These are phyloP conservation scores for Dissostichus mawsoni DNA, from an alignment of 2,113 vertebrate genomes.

Conservation along the genomic window DNA sequence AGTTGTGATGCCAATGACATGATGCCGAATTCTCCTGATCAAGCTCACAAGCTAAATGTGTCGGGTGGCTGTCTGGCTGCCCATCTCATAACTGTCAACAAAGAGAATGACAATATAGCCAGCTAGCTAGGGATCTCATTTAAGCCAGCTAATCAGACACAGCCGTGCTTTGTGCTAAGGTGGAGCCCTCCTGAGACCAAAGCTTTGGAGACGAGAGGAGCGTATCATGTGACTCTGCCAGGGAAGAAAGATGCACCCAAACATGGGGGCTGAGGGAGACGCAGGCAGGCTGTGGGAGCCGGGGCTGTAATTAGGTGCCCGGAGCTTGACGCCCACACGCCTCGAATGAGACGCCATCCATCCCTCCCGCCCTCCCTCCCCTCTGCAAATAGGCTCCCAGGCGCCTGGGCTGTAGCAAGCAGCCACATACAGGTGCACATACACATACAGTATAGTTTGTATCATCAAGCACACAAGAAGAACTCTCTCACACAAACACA, in stretches of 20 bases:
- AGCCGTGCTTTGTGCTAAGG: conserved; percentile 55
- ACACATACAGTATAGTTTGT: background rate
- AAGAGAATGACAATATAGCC: conserved; percentile 66
- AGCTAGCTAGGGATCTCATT: conserved; percentile 76
- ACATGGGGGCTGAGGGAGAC: conserved; percentile 71
- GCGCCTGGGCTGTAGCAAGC: conserved; percentile 36
- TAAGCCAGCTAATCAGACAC: conserved; percentile 72
- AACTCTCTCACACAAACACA: background rate
- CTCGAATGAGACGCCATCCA: conserved; percentile 61
- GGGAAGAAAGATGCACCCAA: conserved; percentile 78
- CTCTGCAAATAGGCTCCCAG: conserved; percentile 59
- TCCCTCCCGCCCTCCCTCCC: conserved; percentile 53
- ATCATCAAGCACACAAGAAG: conserved; percentile 2
- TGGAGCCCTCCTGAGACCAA: conserved; percentile 71
- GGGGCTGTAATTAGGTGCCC: conserved; percentile 78
- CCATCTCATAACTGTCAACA: conserved; percentile 63
- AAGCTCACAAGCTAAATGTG: conserved; percentile 58
- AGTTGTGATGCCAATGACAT: conserved; percentile 42
- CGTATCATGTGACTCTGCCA: conserved; percentile 66
- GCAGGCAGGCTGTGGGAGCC: conserved; percentile 61
- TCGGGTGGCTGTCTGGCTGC: conserved; percentile 49
- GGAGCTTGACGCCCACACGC: conserved; percentile 75
- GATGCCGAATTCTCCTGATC: conserved; percentile 61
- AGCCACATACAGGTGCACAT: background rate
- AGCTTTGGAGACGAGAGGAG: conserved; percentile 52